Percentiles rank a stretch among this genome's conserved stretches.
Evolutionary conservation across 2,888 invertebrate genomes (phyloP).

Genomic region (Oxyteleia sp.): DNA sequence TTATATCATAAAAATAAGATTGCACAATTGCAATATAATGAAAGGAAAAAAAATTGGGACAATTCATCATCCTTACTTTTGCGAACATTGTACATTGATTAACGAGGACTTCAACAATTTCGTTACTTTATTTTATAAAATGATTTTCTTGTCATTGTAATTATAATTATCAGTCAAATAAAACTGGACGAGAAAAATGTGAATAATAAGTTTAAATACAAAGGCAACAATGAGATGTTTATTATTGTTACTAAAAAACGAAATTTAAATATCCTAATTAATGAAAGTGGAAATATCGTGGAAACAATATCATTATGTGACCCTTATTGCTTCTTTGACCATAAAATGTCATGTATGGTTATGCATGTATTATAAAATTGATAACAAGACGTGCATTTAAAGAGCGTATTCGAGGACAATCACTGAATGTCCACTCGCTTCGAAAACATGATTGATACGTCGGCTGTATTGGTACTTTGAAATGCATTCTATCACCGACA

Average conservation of each 20-base stretch:
- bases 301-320: too few relatives aligned
- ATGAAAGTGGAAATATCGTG: too few relatives aligned
- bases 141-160: too few relatives aligned
- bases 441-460: conserved; percentile 70
- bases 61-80: conserved; percentile 12
- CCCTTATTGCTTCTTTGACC: not conserved
- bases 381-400: conserved; percentile 65
- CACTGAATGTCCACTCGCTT: conserved; percentile 59
- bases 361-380: conserved; percentile 60
- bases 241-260: too few relatives aligned
- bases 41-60: conserved; percentile 34
- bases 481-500: conserved; percentile 74
- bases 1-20: conserved; percentile 52
- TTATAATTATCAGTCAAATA: too few relatives aligned
- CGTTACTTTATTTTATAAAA: too few relatives aligned
- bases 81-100: not conserved
- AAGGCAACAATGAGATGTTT: too few relatives aligned
- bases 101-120: not conserved
- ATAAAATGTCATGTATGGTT: conserved; percentile 38
- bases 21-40: conserved; percentile 31
- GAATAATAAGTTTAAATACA: too few relatives aligned
- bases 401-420: conserved; percentile 64
- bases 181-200: too few relatives aligned
- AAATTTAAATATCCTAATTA: too few relatives aligned
- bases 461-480: conserved; percentile 66